Evolutionary conservation across 2,797 vertebrate genomes (phyloP), one percentile per base, ranked within the genome.

Genomic region (Gymnocypris eckloni): DNA sequence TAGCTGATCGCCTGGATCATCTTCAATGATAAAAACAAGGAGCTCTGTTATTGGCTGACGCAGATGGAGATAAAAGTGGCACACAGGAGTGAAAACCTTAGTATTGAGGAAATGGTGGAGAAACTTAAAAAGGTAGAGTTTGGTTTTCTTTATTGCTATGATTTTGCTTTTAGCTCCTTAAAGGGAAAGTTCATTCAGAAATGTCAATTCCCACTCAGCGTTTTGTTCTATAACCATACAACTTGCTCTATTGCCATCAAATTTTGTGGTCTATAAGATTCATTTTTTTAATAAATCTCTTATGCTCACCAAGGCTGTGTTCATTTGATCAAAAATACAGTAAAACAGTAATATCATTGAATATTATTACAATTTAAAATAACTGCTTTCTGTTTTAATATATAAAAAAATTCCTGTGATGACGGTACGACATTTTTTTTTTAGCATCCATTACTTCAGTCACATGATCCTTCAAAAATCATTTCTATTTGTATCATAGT

Each of bases 21-120:
- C 90, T 99, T 99, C 90, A 97, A 96, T 10, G 97, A 98, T 82
- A 99, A 97, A 91, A 98, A 97, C 87, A 97, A 96, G 88, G 96
- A 98, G 89, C 91, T 99, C 72, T 98, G 97, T 50, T 96, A 97
- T 9, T 99, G 98, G 98, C 95, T 99, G 92, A 95, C 95, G 8
- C 96, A 97, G 88, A 98, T 99, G 97, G 97, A 99, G 90, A 96
- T 95, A 92, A 97, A 97, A 92, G 97, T 98, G 81, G 92, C 96
- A 6, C 96, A 96, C 92, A 95, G 93, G 0, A 87, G 94, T 0
- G 97, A 97, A 64, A 82, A 89, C 16, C 94, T 96, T 79, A 96
- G 96, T 90, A 96, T 98, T 76, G 96, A 97, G 89, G 98, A 98
- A 86, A 98, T 97, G 97, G 96, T 99, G 89, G 96, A 98, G 72